These are phyloP conservation scores for Eclectus roratus DNA, from an alignment of 2,113 vertebrate genomes.

Conservation along the genomic window DNA sequence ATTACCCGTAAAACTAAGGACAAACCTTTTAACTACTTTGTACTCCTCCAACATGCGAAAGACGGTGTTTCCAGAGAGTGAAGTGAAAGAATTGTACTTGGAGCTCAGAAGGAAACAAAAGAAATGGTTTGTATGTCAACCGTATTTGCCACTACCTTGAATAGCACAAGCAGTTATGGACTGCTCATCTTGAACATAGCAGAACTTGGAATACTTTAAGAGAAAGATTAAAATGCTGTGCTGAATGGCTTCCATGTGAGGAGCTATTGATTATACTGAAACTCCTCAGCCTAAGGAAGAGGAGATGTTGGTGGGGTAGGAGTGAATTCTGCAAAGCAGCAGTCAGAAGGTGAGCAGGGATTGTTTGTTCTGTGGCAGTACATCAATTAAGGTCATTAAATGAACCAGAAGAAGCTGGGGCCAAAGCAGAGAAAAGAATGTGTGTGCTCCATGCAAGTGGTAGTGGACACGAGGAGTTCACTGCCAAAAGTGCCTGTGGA, in stretches of 20 bases:
- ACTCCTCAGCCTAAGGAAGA: background rate
- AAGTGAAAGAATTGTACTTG: background rate
- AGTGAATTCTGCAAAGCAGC: background rate
- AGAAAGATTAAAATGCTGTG: background rate
- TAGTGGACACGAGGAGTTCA: slow-evolving; percentile 7
- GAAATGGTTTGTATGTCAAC: background rate
- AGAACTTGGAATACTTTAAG: background rate
- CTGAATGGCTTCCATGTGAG: background rate
- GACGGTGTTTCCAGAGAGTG: background rate
- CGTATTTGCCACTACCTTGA: background rate
- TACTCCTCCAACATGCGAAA: background rate
- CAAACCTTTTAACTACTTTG: background rate
- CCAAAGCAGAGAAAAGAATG: background rate
- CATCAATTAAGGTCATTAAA: background rate
- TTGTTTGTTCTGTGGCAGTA: background rate
- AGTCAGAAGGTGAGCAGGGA: background rate
- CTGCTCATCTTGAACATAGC: background rate
- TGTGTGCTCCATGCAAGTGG: background rate
- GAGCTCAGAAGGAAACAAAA: background rate
- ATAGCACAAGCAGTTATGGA: background rate
- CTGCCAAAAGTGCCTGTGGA: background rate
- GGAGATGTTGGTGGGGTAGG: background rate
- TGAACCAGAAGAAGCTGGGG: background rate
- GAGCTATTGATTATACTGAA: background rate
- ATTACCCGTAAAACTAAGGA: background rate